Base-by-base conservation (phyloP, 2,888 invertebrate species). In the Meteorus colon region DNA sequence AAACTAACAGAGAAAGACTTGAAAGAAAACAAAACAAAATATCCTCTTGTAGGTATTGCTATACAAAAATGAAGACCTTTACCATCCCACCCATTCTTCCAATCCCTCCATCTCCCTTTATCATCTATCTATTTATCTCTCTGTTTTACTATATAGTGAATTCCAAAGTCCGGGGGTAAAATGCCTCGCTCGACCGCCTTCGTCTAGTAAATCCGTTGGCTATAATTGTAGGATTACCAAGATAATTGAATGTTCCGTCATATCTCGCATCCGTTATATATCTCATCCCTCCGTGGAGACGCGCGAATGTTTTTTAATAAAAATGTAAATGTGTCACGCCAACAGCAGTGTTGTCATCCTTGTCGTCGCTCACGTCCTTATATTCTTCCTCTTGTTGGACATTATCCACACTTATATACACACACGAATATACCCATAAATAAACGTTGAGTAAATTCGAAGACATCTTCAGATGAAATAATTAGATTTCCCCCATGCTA, bases 161-260 rank as follows among this genome's bases (percentile, higher is more conserved):
- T 78, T 67, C 73, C 74, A 59, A 62, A 73, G 73, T 45, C 65
- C 48, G 60, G 59, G 74, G 60, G 59, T 69, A 62, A 59, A 51
- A 34, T 51, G 73, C 67, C 73, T 51, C 71, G 34, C 45, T 70
- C 71, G 67, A 63, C 72, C 73, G 65, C 60, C 37, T 77, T 82
- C 77, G 80, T 74, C 80, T 80, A 82, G 82, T 81, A 82, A 82
- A 82, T 82, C 82, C 82, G 81, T 80, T 81, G 82, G 81, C 82
- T 91, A 92, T 92, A 92, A 92, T 92, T 92, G 92, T 91, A 90
- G 92, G 92, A 92, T 93, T 93, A 93, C 91, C 90, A 90, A 92
- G 92, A 92, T 93, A 93, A 93, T 93, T 93, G 92, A 92, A 92
- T 92, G 87, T 88, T 88, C 86, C 86, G 83, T 82, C 82, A 79